Percentiles rank a stretch among this genome's conserved stretches.
These are phyloP conservation scores for Thermophis baileyi DNA, from an alignment of 2,113 vertebrate genomes.

Conservation along the genomic window DNA sequence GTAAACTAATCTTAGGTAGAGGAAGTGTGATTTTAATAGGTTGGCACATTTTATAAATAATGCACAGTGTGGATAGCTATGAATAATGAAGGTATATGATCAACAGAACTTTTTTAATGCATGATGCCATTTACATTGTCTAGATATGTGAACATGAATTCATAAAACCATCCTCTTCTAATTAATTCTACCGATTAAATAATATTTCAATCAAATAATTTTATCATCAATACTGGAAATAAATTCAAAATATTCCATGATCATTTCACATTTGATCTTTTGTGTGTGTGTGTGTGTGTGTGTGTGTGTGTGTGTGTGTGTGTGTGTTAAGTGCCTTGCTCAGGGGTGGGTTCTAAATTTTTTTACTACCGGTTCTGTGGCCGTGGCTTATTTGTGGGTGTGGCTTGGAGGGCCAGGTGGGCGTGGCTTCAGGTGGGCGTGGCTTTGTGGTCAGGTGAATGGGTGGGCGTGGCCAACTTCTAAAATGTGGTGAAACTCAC, in stretches of 20 bases:
- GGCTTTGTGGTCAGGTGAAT: no score
- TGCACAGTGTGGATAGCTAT: conserved; percentile 43
- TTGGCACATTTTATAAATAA: conserved; percentile 53
- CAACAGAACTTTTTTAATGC: conserved; percentile 55
- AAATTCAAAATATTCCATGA: neutral
- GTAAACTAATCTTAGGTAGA: conserved; percentile 24
- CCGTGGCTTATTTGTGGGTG: no score
- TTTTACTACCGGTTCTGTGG: no score
- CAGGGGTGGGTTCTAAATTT: no score
- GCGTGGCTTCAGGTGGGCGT: no score
- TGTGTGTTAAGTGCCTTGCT: no score
- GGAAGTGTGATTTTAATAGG: conserved; percentile 42
- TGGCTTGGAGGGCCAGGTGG: no score
- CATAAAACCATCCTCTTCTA: conserved; percentile 37
- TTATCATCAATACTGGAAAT: conserved; percentile 3
- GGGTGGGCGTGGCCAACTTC: no score
- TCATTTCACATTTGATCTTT: neutral
- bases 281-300: neutral
- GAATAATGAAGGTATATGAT: conserved; percentile 49
- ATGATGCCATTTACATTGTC: neutral
- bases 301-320: no score
- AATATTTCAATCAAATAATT: conserved; percentile 3
- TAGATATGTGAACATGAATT: conserved; percentile 22
- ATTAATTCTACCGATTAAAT: conserved; percentile 39
- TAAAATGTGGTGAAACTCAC: no score